phyloP scores from a whole-genome alignment of 2,888 invertebrate genomes.

The Chrysodeixis includens region DNA sequence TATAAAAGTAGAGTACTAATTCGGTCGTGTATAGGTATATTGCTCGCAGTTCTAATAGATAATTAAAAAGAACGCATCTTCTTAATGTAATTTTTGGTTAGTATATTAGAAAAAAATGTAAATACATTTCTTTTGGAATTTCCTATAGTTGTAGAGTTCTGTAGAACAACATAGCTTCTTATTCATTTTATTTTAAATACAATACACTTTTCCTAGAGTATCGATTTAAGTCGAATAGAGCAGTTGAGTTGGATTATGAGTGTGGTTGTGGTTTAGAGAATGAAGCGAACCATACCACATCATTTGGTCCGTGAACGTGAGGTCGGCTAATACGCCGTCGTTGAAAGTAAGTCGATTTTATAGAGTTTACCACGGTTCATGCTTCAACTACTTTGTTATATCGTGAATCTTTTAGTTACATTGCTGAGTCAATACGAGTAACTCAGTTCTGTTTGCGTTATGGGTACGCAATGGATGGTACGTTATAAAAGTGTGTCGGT shows the following conservation, averaged over 20 bases:
- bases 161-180: not conserved
- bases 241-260: conserved; percentile 51
- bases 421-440: conserved; percentile 44
- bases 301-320: conserved; percentile 73
- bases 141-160: not conserved
- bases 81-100: not conserved
- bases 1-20: not conserved
- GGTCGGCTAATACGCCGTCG: conserved; percentile 63
- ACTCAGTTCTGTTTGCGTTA: conserved; percentile 18
- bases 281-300: conserved; percentile 70
- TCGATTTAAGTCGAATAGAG: conserved; percentile 20
- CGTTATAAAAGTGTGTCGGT: conserved; percentile 37
- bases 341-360: conserved; percentile 72
- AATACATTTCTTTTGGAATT: not conserved
- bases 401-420: conserved; percentile 45
- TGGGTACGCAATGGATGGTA: conserved; percentile 15
- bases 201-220: not conserved
- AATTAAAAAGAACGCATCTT: no score
- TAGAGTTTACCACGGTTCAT: conserved; percentile 60
- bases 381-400: conserved; percentile 49
- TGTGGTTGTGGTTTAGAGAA: conserved; percentile 70
- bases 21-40: no score
- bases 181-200: not conserved
- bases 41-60: no score
- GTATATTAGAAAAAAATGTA: not conserved